Conservation (phyloP, 1,140 invertebrate species). For the Bombyx mandarina region DNA sequence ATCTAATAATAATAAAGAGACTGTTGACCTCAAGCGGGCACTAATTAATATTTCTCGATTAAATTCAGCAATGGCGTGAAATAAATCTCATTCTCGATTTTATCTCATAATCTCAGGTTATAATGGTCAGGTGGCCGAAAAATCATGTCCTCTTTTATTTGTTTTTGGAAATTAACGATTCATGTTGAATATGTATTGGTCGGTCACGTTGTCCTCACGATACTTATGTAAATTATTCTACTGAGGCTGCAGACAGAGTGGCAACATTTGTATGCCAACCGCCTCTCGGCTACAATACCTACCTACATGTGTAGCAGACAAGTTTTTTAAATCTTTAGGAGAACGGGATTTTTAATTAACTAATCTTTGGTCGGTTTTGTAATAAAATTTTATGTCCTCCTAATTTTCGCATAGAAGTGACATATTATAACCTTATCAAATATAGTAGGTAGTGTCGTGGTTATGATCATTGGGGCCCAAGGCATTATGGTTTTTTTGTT, state of each 20-base stretch:
- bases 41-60: slow-evolving; percentile 51
- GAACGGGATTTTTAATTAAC: too few species aligned
- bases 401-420: too few species aligned
- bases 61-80: slow-evolving; percentile 26
- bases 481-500: too few species aligned
- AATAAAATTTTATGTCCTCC: too few species aligned
- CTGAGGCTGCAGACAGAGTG: slow-evolving; percentile 49
- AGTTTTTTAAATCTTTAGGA: too few species aligned
- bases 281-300: slow-evolving; percentile 4
- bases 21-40: slow-evolving; percentile 38
- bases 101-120: slow-evolving; percentile 25
- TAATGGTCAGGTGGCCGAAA: slow-evolving; percentile 36
- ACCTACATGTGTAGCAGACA: too few species aligned
- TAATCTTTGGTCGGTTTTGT: too few species aligned
- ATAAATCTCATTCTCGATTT: slow-evolving; percentile 38
- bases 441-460: too few species aligned
- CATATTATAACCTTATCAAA: too few species aligned
- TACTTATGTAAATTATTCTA: slow-evolving; percentile 42
- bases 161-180: slow-evolving; percentile 41
- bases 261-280: slow-evolving; percentile 28
- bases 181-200: slow-evolving; percentile 33
- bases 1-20: slow-evolving; percentile 37
- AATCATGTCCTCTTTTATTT: slow-evolving; percentile 34
- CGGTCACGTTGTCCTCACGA: slow-evolving; percentile 38
- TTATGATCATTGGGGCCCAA: too few species aligned